These are phyloP conservation scores for Eupeodes latifasciatus DNA, from an alignment of 2,888 invertebrate species.

Conservation along the genomic window DNA sequence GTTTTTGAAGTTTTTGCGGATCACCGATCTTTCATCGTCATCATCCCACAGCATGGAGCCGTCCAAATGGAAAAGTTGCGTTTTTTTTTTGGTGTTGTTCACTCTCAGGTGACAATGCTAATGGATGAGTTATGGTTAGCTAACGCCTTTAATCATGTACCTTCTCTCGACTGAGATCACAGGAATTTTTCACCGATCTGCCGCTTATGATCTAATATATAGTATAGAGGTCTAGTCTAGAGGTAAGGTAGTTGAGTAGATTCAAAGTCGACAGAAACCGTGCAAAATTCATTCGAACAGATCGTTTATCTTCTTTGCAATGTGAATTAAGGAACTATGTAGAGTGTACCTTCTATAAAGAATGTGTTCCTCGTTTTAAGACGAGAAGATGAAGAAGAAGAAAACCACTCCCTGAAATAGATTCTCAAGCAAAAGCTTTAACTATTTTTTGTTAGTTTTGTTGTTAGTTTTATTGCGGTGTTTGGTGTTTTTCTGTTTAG, in stretches of 20 bases:
- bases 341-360: background rate
- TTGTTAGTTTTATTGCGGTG: background rate
- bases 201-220: slow-evolving; percentile 31
- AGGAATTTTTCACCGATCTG: slow-evolving; percentile 57
- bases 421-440: slow-evolving; percentile 34
- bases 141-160: slow-evolving; percentile 66
- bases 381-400: background rate
- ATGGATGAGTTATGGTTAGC: slow-evolving; percentile 74
- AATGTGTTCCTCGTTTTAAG: slow-evolving; percentile 7
- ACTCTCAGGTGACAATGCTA: slow-evolving; percentile 67
- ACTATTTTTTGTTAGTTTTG: background rate
- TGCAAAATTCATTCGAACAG: slow-evolving; percentile 69
- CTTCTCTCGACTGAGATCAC: slow-evolving; percentile 53
- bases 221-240: no score
- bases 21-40: slow-evolving; percentile 46
- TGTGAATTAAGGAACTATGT: slow-evolving; percentile 11
- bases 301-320: slow-evolving; percentile 68
- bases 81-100: slow-evolving; percentile 19
- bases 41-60: slow-evolving; percentile 28
- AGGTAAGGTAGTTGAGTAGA: background rate
- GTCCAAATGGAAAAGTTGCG: slow-evolving; percentile 55
- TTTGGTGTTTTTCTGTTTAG: background rate
- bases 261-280: slow-evolving; percentile 42
- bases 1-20: slow-evolving; percentile 43
- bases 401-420: slow-evolving; percentile 40